These are phyloP conservation scores for Parnassius apollo DNA, from an alignment of 2,888 invertebrate species.

Conservation along the genomic window DNA sequence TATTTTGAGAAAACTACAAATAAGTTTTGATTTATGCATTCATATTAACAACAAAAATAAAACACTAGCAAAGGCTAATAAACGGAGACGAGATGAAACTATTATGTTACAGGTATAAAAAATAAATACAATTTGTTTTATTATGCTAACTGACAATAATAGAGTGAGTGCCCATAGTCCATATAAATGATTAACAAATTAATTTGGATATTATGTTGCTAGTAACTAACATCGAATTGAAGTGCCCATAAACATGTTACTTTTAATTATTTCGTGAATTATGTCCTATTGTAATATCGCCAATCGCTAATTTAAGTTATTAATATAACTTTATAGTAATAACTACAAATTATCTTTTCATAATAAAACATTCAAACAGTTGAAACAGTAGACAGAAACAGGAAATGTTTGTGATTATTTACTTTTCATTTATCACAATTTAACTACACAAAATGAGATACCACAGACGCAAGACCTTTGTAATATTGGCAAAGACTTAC, in stretches of 20 bases:
- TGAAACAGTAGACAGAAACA: not conserved
- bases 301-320: no score
- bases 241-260: no score
- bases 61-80: not conserved
- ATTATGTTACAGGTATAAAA: not conserved
- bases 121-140: no score
- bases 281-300: no score
- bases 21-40: not conserved
- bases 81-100: no score
- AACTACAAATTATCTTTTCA: conserved; percentile 6
- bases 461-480: conserved; percentile 30
- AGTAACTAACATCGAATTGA: no score
- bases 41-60: conserved; percentile 2
- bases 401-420: conserved; percentile 12
- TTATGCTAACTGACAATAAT: no score
- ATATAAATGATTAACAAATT: no score
- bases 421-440: conserved; percentile 37
- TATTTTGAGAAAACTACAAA: conserved; percentile 1
- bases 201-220: no score
- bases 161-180: no score
- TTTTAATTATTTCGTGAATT: no score
- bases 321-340: no score
- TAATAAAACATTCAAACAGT: not conserved
- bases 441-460: conserved; percentile 40
- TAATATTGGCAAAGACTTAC: conserved; percentile 34